A percentile compares a stretch with the other conserved stretches of the same genome.
Evolutionary conservation across 2,113 vertebrate genomes (phyloP).

Genomic region (Vireo altiloquus): DNA sequence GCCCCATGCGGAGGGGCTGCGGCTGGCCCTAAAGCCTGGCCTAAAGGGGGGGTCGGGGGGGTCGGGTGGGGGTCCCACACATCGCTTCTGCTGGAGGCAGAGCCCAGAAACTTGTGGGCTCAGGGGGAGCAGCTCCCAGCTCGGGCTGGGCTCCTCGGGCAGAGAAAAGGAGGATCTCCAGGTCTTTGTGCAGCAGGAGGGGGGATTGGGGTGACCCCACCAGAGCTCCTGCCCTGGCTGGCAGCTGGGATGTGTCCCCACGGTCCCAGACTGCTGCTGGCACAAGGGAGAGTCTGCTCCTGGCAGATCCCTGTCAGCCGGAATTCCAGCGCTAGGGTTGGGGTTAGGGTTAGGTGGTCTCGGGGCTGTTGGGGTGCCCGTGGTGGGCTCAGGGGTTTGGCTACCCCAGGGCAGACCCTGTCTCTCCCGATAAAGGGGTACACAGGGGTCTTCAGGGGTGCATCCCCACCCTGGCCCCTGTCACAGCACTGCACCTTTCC

Average conservation of each 20-base stretch:
- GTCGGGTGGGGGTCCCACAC: background rate
- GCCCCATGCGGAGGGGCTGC: conserved; percentile 3
- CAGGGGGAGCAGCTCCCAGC: background rate
- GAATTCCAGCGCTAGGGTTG: background rate
- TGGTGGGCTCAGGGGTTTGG: background rate
- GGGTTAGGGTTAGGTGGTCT: background rate
- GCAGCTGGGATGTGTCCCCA: background rate
- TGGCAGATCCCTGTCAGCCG: background rate
- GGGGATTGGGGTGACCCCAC: background rate
- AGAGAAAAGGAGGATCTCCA: background rate
- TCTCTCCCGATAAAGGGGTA: background rate
- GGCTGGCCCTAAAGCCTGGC: background rate
- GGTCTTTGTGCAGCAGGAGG: accelerated
- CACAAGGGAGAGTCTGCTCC: accelerated
- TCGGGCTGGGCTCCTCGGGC: accelerated
- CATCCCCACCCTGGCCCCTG: background rate
- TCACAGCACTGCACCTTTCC: accelerated
- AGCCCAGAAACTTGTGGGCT: background rate
- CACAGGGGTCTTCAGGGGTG: background rate
- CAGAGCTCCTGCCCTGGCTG: background rate
- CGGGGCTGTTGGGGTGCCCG: background rate
- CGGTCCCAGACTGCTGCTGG: accelerated
- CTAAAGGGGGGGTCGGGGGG: background rate
- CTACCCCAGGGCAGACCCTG: background rate
- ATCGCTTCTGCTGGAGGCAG: background rate